Conservation (phyloP, 1,140 invertebrate species). For the roundworm (Caenorhabditis elegans) region DNA sequence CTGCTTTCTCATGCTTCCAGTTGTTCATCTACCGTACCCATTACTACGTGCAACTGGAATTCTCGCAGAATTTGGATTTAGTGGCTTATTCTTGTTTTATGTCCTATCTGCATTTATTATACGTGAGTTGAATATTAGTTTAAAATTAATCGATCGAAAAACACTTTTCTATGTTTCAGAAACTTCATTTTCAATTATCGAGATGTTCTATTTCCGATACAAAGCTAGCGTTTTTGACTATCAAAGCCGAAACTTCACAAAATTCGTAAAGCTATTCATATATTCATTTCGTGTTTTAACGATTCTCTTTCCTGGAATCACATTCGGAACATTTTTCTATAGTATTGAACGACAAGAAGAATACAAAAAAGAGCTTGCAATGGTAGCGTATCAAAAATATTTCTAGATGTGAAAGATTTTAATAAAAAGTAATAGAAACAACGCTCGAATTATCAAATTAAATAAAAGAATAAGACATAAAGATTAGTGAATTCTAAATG, state of each 20-base stretch:
- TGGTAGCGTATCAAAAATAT: too few species aligned
- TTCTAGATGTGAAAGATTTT: too few species aligned
- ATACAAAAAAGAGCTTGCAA: constrained; percentile 2
- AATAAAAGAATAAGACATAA: too few species aligned
- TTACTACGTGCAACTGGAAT: neutral
- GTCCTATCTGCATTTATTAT: neutral
- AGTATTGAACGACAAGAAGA: neutral
- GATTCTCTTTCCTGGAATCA: neutral
- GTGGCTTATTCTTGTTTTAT: neutral
- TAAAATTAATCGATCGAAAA: too few species aligned
- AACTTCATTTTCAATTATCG: neutral
- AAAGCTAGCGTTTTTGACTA: neutral
- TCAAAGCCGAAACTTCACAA: neutral
- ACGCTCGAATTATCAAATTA: too few species aligned
- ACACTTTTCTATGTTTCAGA: too few species aligned
- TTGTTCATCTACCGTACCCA: neutral
- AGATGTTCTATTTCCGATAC: neutral
- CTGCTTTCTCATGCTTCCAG: neutral
- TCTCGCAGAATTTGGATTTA: neutral
- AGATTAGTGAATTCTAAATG: too few species aligned
- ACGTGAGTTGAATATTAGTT: neutral
- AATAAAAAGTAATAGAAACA: too few species aligned
- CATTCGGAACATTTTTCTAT: neutral
- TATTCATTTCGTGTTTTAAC: neutral
- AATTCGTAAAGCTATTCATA: neutral